Evolutionary conservation across 2,797 vertebrate genomes (phyloP).

Genomic region (Malacoraja senta): DNA sequence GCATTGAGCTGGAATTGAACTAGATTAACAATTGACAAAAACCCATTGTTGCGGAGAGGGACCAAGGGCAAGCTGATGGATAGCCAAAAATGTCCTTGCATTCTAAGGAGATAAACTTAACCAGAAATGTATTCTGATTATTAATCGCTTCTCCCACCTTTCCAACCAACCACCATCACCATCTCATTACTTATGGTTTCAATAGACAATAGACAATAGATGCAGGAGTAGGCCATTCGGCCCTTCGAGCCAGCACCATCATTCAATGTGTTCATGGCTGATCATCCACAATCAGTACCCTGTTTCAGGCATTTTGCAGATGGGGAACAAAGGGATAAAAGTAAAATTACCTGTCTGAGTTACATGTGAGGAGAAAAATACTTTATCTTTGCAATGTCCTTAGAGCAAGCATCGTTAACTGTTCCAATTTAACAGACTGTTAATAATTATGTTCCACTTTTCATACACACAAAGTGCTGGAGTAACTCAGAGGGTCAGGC

Average conservation of each 20-base stretch:
- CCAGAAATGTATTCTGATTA: slow-evolving; percentile 58
- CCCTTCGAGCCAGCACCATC: too few relatives aligned
- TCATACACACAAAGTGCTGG: too few relatives aligned
- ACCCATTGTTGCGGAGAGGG: slow-evolving; percentile 53
- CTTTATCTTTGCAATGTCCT: too few relatives aligned
- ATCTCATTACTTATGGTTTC: neutral
- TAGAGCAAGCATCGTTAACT: neutral
- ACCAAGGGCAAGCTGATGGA: slow-evolving; percentile 58
- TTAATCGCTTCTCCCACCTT: neutral
- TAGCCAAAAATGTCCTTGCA: slow-evolving; percentile 67
- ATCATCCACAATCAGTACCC: too few relatives aligned
- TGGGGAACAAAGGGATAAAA: neutral
- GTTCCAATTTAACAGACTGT: neutral
- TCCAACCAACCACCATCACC: neutral
- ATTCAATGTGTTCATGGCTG: too few relatives aligned
- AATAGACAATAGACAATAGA: too few relatives aligned
- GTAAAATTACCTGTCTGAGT: neutral
- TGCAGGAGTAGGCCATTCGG: too few relatives aligned
- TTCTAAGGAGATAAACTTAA: slow-evolving; percentile 78
- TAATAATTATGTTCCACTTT: neutral
- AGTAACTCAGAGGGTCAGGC: too few relatives aligned
- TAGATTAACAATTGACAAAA: slow-evolving; percentile 55
- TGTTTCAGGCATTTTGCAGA: too few relatives aligned
- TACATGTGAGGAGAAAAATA: neutral
- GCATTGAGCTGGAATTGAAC: slow-evolving; percentile 48